phyloP scores from a whole-genome alignment of 2,888 invertebrate genomes.

The Eristalinus sepulchralis region DNA sequence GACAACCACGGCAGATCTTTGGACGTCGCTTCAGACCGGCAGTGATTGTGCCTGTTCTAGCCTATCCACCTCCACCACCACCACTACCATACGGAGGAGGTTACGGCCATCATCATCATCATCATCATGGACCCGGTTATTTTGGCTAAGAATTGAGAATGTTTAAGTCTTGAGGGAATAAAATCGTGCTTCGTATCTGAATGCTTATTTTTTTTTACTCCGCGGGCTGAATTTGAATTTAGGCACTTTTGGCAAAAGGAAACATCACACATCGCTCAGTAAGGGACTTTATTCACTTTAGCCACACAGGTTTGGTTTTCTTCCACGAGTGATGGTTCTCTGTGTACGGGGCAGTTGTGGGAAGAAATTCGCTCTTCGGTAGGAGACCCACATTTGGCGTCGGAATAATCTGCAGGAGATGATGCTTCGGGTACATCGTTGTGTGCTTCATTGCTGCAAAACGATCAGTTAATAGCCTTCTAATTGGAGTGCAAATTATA shows the following conservation, averaged over 20 bases:
- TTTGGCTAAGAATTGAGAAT: not conserved
- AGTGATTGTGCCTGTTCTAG: slow-evolving; percentile 2
- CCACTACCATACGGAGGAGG: not conserved
- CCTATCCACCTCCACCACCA: not conserved
- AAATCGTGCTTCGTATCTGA: not conserved
- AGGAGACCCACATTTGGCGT: not conserved
- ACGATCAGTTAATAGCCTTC: not conserved
- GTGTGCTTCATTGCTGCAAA: not conserved
- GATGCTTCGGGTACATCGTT: slow-evolving; percentile 50
- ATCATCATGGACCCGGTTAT: not conserved
- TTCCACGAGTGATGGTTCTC: slow-evolving; percentile 47
- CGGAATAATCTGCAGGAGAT: slow-evolving; percentile 24
- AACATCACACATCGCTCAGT: not conserved
- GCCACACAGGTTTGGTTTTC: not conserved
- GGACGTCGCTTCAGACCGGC: not conserved
- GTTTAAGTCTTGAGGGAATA: not conserved
- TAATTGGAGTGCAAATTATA: not conserved
- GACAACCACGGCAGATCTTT: slow-evolving; percentile 75
- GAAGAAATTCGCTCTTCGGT: slow-evolving; percentile 10
- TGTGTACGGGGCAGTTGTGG: slow-evolving; percentile 24
- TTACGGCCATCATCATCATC: not conserved
- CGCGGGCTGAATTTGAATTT: too few species aligned
- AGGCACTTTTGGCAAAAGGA: not conserved
- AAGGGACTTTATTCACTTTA: not conserved
- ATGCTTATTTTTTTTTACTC: not conserved